A percentile compares a stretch with the other conserved stretches of the same genome.
phyloP scores from a whole-genome alignment of 2,797 vertebrate genomes.

The Sebastes vulpes region DNA sequence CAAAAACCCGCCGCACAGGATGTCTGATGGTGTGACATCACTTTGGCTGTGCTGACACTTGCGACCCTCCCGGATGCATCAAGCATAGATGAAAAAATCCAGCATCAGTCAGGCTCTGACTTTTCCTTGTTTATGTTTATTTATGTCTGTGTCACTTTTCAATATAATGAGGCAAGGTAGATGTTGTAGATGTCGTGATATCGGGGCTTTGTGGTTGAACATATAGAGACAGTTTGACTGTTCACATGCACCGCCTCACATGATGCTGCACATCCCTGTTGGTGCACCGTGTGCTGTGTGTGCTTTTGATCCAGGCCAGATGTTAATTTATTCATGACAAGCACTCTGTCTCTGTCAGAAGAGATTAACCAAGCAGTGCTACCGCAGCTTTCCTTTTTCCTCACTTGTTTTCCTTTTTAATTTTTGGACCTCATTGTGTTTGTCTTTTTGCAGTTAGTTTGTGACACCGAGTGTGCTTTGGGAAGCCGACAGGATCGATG shows the following conservation, averaged over 20 bases:
- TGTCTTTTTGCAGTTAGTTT: background rate
- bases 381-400: background rate
- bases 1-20: no score
- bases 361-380: conserved; percentile 32
- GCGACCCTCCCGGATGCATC: no score
- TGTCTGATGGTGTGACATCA: no score
- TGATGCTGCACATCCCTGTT: background rate
- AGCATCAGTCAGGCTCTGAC: background rate
- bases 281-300: conserved; percentile 5
- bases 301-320: conserved; percentile 25
- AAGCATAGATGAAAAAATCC: no score
- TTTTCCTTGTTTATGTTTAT: background rate
- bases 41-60: no score
- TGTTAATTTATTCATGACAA: conserved; percentile 76
- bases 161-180: background rate
- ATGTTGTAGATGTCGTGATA: background rate
- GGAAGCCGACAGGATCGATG: background rate
- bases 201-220: background rate
- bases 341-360: conserved; percentile 47
- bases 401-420: background rate
- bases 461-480: background rate
- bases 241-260: background rate
- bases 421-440: background rate
- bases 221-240: background rate
- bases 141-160: background rate